These are phyloP conservation scores for Propsilocerus akamusi DNA, from an alignment of 1,140 invertebrate genomes.

Conservation along the genomic window DNA sequence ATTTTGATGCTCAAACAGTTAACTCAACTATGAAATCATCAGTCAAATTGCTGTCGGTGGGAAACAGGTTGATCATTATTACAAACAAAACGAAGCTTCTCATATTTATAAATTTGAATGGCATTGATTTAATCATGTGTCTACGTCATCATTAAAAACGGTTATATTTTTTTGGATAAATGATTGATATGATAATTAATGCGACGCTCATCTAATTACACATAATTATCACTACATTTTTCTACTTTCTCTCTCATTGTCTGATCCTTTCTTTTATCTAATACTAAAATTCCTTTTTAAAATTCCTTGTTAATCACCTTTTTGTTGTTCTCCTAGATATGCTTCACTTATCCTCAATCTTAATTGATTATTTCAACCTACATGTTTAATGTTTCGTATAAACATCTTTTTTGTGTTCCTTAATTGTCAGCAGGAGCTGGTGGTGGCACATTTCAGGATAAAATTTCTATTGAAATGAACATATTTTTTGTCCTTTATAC, in stretches of 20 bases:
- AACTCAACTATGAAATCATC: slow-evolving; percentile 2
- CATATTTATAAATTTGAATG: not conserved
- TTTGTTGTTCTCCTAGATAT: no score
- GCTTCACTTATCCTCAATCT: no score
- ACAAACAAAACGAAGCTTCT: not conserved
- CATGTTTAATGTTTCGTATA: slow-evolving; percentile 3
- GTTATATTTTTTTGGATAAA: not conserved
- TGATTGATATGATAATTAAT: slow-evolving; percentile 4
- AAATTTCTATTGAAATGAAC: no score
- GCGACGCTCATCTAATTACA: not conserved
- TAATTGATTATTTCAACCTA: slow-evolving; percentile 1
- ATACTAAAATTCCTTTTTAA: no score
- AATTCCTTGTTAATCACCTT: no score
- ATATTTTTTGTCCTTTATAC: no score
- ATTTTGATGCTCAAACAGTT: not conserved
- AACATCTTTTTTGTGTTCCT: not conserved
- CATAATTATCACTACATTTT: not conserved
- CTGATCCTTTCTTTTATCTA: slow-evolving; percentile 1
- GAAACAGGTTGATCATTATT: not conserved
- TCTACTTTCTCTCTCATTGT: not conserved
- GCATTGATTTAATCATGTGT: not conserved
- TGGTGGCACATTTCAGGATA: no score
- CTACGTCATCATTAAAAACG: not conserved
- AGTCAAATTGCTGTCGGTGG: not conserved
- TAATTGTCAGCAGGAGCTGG: no score